A percentile compares a stretch with the other conserved stretches of the same genome.
These are phyloP conservation scores for Leucophenga maculata DNA, from an alignment of 2,888 invertebrate genomes.

Conservation along the genomic window DNA sequence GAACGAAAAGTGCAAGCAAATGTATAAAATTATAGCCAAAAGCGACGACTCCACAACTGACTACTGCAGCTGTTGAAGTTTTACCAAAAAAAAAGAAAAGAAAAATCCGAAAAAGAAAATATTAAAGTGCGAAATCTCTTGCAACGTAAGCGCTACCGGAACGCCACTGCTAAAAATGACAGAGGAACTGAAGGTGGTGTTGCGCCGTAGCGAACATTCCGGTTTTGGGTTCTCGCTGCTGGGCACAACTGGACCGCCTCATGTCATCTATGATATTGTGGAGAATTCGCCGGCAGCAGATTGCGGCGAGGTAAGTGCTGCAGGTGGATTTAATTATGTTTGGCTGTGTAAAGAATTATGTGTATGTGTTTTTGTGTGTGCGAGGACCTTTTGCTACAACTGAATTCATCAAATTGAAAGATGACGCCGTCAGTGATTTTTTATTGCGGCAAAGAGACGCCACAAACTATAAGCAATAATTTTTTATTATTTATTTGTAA, in stretches of 20 bases:
- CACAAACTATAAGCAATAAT: not conserved
- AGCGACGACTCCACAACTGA: constrained; percentile 33
- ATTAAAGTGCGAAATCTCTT: constrained; percentile 9
- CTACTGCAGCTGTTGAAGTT: constrained; percentile 30
- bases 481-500: not conserved
- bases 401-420: constrained; percentile 45
- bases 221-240: constrained; percentile 93
- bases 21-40: not conserved
- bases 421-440: too few relatives aligned
- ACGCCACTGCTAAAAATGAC: constrained; percentile 72
- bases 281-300: constrained; percentile 94
- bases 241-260: constrained; percentile 92
- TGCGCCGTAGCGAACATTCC: constrained; percentile 88
- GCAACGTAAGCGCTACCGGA: constrained; percentile 17
- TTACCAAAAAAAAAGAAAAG: constrained; percentile 28
- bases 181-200: constrained; percentile 91
- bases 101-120: constrained; percentile 39
- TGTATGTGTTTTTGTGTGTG: too few relatives aligned
- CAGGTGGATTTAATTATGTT: not conserved
- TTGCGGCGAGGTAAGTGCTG: constrained; percentile 75
- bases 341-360: too few relatives aligned
- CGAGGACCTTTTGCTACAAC: constrained; percentile 23
- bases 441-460: not conserved
- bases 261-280: constrained; percentile 93
- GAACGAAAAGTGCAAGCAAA: constrained; percentile 49